A percentile compares a stretch with the other conserved stretches of the same genome.
phyloP scores from a whole-genome alignment of 2,113 vertebrate genomes.

The Strix uralensis region DNA sequence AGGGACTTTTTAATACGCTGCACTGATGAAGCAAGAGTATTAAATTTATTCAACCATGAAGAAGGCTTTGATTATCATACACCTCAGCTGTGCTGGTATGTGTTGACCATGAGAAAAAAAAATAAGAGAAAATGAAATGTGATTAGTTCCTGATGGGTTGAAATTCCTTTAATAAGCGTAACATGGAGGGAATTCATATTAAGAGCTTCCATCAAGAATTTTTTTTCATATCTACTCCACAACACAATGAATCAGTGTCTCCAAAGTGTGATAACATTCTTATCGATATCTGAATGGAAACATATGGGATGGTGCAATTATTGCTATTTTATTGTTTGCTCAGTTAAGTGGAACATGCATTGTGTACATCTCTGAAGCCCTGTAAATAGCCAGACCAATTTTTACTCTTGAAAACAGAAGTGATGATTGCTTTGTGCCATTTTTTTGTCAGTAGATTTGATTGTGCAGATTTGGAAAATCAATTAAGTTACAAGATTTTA shows the following conservation, averaged over 20 bases:
- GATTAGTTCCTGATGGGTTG: slow-evolving; percentile 74
- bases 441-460: background rate
- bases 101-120: slow-evolving; percentile 68
- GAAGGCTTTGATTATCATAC: slow-evolving; percentile 74
- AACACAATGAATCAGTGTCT: slow-evolving; percentile 40
- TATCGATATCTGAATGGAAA: slow-evolving; percentile 45
- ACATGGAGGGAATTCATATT: slow-evolving; percentile 58
- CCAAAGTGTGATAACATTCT: slow-evolving; percentile 34
- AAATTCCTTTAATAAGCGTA: slow-evolving; percentile 66
- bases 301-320: slow-evolving; percentile 17
- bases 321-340: background rate
- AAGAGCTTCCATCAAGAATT: slow-evolving; percentile 35
- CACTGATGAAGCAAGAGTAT: slow-evolving; percentile 71
- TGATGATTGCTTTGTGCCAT: background rate
- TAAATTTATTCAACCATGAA: slow-evolving; percentile 76
- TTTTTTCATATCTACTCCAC: background rate
- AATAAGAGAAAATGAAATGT: slow-evolving; percentile 70
- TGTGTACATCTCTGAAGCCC: background rate
- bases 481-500: slow-evolving; percentile 38
- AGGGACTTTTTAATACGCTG: slow-evolving; percentile 70
- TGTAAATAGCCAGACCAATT: background rate
- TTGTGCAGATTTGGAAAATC: slow-evolving; percentile 20
- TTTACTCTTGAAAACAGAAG: background rate
- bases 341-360: background rate
- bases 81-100: slow-evolving; percentile 61